Evolutionary conservation across 2,113 vertebrate genomes (phyloP).

Genomic region (Colius striatus): DNA sequence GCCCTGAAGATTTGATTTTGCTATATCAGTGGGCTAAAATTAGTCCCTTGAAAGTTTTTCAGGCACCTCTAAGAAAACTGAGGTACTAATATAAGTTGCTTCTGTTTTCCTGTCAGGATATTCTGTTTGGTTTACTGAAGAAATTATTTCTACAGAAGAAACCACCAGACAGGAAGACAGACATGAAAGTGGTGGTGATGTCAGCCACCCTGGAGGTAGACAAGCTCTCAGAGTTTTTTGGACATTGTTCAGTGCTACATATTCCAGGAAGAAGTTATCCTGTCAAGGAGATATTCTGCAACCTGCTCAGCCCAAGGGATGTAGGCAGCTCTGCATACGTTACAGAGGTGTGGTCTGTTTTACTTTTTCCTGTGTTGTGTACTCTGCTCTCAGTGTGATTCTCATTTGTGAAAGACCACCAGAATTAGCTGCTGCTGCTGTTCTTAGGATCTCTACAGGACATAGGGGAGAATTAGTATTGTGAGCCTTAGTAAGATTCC

Average conservation of each 20-base stretch:
- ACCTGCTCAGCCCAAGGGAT: conserved; percentile 89
- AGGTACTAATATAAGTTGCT: background rate
- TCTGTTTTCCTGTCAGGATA: conserved; percentile 80
- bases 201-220: conserved; percentile 94
- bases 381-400: background rate
- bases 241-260: conserved; percentile 85
- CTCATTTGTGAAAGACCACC: background rate
- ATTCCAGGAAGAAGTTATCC: conserved; percentile 93
- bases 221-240: conserved; percentile 90
- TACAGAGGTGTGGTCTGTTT: conserved; percentile 84
- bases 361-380: background rate
- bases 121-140: conserved; percentile 95
- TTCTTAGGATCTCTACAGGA: background rate
- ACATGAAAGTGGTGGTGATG: conserved; percentile 94
- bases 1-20: background rate
- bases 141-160: conserved; percentile 80
- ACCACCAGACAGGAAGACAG: conserved; percentile 70
- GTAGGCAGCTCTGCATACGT: conserved; percentile 86
- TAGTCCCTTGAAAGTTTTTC: background rate
- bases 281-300: conserved; percentile 89
- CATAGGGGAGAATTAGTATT: fast-evolving
- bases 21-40: background rate
- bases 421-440: background rate
- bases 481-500: background rate
- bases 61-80: background rate